Evolutionary conservation across 1,140 invertebrate genomes (phyloP), one percentile per base, ranked within the genome.

Genomic region (Cotesia vestalis): DNA sequence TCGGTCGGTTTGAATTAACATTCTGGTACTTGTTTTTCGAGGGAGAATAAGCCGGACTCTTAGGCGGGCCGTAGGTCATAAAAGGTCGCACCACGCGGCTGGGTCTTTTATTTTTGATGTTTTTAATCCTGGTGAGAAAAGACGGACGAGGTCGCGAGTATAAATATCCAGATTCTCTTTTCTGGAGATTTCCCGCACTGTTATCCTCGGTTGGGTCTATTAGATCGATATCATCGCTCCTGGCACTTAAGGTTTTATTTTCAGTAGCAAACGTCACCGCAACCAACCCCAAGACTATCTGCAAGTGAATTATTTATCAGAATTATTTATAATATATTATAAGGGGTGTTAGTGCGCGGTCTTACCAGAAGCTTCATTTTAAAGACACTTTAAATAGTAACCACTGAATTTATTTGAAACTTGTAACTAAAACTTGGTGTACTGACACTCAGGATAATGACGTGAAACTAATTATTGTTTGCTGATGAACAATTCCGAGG

Each of bases 1-100:
- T 40, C 35, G 40, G 40, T 11, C 40, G 40, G 11, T 11, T 8
- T 6, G 3, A 46, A 46, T 46, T 46, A 46, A 46, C 40, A 46
- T 46, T 46, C 11, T 52, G 34, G 14, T 69, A 38, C 38, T 62
- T 59, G 38, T 52, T 53, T 3, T 72, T 69, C 59, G 57, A 55
- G 12, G 5, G 20, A 20, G 11, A 73, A 12, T 64, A 76, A 69
- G 79, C 76, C 4, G 61, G 8, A 12, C 77, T 72, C 69, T 67
- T 75, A 0, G 85, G 85, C 4, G 79, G 79, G 4, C 84, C 83
- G 66, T 87, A 87, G 51, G 77, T 78, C 14, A 66, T 78, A 27
- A 84, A 80, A 0, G 85, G 85, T 66, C 78, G 75, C n/a, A 70
- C 79, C 71, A 80, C 73, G 55, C 79, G 80, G 51, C 5, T n/a